phyloP scores from a whole-genome alignment of 2,797 vertebrate species.

The Erithacus rubecula region DNA sequence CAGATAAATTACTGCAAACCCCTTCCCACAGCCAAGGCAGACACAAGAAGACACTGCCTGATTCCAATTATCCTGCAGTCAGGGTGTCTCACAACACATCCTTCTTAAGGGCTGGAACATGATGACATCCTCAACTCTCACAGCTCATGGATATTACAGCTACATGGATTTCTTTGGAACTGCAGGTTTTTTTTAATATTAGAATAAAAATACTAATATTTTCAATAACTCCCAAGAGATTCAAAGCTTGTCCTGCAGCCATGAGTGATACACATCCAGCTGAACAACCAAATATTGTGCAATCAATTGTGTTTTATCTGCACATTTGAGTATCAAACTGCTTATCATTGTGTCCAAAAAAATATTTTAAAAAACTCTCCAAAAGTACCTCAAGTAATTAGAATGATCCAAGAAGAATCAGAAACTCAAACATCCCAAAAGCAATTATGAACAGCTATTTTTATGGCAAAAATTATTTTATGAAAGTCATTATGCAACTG shows the following conservation, averaged over 20 bases:
- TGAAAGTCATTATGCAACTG: neutral
- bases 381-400: neutral
- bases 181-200: neutral
- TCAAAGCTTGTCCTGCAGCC: neutral
- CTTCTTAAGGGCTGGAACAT: neutral
- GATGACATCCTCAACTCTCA: neutral
- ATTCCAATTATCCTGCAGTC: neutral
- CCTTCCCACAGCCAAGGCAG: neutral
- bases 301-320: conserved; percentile 12
- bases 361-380: neutral
- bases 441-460: neutral
- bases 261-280: neutral
- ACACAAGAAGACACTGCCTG: neutral
- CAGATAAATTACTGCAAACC: neutral
- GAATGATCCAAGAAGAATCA: neutral
- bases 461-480: neutral
- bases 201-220: neutral
- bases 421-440: conserved; percentile 13
- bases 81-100: neutral
- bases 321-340: neutral
- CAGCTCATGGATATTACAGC: neutral
- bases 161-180: neutral
- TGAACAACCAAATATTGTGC: neutral
- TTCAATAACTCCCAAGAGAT: neutral
- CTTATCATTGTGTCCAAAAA: neutral